Evolutionary conservation across 2,113 vertebrate species (phyloP).

Genomic region (Excalfactoria chinensis): DNA sequence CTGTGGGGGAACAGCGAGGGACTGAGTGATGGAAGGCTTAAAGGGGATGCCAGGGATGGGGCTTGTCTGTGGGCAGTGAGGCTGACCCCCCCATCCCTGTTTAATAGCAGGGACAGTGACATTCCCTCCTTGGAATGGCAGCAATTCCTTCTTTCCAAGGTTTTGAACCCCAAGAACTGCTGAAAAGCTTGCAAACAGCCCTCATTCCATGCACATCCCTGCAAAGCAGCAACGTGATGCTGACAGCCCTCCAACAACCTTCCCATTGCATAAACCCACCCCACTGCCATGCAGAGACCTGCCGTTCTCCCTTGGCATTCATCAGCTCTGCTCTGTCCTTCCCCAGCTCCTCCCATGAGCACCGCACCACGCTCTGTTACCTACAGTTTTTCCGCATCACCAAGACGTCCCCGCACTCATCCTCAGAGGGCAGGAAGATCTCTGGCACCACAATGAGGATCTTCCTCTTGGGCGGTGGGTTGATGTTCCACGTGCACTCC

Average conservation of each 20-base stretch:
- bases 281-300: accelerated
- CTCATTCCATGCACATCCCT: neutral
- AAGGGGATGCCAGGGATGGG: neutral
- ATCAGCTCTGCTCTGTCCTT: neutral
- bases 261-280: neutral
- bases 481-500: slow-evolving; percentile 98
- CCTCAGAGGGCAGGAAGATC: slow-evolving; percentile 97
- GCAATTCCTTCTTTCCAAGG: neutral
- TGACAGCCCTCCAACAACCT: accelerated
- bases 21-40: neutral
- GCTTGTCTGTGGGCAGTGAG: accelerated
- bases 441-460: slow-evolving; percentile 97
- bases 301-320: neutral
- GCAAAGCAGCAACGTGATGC: neutral
- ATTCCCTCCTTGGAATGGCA: neutral
- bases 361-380: slow-evolving; percentile 63
- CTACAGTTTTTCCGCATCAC: slow-evolving; percentile 99
- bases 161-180: neutral
- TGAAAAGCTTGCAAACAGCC: neutral
- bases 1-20: slow-evolving; percentile 64
- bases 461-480: slow-evolving; percentile 96
- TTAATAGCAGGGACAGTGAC: neutral
- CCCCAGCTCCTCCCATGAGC: neutral
- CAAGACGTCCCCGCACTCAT: slow-evolving; percentile 96
- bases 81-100: neutral